Evolutionary conservation across 2,888 invertebrate species (phyloP).

Genomic region (Microplitis manilae): DNA sequence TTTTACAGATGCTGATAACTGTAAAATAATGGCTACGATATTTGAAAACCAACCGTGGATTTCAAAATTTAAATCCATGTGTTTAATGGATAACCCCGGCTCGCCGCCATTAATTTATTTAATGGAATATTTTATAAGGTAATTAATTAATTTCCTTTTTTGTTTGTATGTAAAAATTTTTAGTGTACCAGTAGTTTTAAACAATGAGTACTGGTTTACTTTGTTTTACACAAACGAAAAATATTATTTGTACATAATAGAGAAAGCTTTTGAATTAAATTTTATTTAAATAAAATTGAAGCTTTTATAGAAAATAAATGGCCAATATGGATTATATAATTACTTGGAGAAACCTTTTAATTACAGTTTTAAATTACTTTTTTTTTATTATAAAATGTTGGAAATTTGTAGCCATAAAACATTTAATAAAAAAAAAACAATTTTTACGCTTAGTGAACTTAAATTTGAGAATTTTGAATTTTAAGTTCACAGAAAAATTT

Average conservation of each 20-base stretch:
- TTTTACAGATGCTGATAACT: slow-evolving; percentile 16
- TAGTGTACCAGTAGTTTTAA: slow-evolving; percentile 55
- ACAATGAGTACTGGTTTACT: slow-evolving; percentile 56
- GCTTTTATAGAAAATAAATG: neutral
- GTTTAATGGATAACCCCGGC: slow-evolving; percentile 56
- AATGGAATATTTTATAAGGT: slow-evolving; percentile 66
- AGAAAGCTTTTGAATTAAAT: neutral
- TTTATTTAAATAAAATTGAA: neutral
- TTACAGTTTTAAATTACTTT: neutral
- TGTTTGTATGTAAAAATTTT: neutral
- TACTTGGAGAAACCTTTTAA: neutral
- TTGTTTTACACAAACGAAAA: neutral
- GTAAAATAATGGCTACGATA: slow-evolving; percentile 44
- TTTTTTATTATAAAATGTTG: neutral
- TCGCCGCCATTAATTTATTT: slow-evolving; percentile 62
- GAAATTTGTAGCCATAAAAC: no score
- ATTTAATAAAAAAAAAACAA: no score
- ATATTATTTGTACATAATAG: neutral
- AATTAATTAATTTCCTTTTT: slow-evolving; percentile 45
- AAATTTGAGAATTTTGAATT: no score
- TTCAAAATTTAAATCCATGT: slow-evolving; percentile 62
- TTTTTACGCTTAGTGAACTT: no score
- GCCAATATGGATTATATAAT: neutral
- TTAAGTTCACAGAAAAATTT: no score
- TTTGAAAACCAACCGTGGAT: slow-evolving; percentile 63